Conservation (phyloP, 2,888 invertebrate genomes). For the Polyommatus iphigenia region DNA sequence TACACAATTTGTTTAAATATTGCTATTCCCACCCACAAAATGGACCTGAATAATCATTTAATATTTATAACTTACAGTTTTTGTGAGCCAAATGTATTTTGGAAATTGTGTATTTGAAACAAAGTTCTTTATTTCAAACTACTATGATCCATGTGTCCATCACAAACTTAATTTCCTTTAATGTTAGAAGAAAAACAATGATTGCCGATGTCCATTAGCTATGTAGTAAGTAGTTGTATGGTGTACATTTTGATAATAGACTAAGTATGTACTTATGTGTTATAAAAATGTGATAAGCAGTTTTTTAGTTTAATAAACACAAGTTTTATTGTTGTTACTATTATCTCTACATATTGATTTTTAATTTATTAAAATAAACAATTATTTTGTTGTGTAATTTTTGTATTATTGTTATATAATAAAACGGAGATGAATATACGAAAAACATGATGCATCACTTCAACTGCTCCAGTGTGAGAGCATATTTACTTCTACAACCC, state of each 20-base stretch:
- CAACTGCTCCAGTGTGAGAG: too few species aligned
- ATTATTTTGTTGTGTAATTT: not conserved
- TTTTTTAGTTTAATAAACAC: not conserved
- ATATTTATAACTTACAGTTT: not conserved
- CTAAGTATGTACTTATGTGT: not conserved
- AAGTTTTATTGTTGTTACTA: slow-evolving; percentile 15
- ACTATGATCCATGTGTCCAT: not conserved
- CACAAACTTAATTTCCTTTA: not conserved
- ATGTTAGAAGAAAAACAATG: not conserved
- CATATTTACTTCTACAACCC: too few species aligned
- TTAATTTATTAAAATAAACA: slow-evolving; percentile 17
- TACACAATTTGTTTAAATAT: not conserved
- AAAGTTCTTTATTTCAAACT: not conserved
- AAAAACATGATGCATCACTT: too few species aligned
- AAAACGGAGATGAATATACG: too few species aligned
- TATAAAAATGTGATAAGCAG: slow-evolving; percentile 21
- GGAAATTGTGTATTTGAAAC: not conserved
- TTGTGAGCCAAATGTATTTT: not conserved
- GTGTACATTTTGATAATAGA: not conserved
- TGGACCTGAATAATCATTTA: not conserved
- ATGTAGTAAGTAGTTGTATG: not conserved
- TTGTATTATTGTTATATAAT: not conserved
- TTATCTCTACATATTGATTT: slow-evolving; percentile 17
- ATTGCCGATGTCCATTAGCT: not conserved
- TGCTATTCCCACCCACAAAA: not conserved